A percentile compares a stretch with the other conserved stretches of the same genome.
These are phyloP conservation scores for Carposina sasakii DNA, from an alignment of 1,140 invertebrate genomes.

Conservation along the genomic window DNA sequence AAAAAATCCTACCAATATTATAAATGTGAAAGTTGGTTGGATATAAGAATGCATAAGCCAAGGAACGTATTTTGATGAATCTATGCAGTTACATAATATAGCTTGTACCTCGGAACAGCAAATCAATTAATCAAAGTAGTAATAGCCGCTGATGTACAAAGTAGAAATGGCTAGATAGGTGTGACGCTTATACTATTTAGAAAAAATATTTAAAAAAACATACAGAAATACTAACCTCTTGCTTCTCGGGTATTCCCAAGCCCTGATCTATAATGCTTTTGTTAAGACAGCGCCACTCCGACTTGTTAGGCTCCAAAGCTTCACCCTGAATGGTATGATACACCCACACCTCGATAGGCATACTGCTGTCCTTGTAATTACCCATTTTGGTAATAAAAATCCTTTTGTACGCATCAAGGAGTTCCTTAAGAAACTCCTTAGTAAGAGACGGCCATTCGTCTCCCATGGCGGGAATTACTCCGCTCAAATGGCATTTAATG, in stretches of 20 bases:
- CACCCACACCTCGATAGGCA: conserved; percentile 74
- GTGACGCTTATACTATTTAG: background rate
- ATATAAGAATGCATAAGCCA: too few species aligned
- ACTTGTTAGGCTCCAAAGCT: conserved; percentile 63
- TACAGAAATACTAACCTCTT: conserved; percentile 35
- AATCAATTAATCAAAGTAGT: too few species aligned
- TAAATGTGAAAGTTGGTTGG: too few species aligned
- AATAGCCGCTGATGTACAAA: too few species aligned
- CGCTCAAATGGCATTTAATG: conserved; percentile 73
- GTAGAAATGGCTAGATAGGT: too few species aligned
- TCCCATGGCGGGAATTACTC: conserved; percentile 55
- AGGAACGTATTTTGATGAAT: too few species aligned
- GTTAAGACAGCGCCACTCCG: conserved; percentile 73
- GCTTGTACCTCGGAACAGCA: too few species aligned
- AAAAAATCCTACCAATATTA: too few species aligned
- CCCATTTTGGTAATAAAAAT: conserved; percentile 62
- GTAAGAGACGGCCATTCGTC: conserved; percentile 70
- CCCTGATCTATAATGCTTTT: conserved; percentile 71
- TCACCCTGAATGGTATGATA: conserved; percentile 58
- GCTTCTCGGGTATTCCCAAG: conserved; percentile 70
- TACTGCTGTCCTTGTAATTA: conserved; percentile 57
- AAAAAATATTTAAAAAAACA: conserved; percentile 4
- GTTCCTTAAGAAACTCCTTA: conserved; percentile 68
- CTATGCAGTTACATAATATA: too few species aligned
- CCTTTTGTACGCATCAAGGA: conserved; percentile 61